A percentile compares a stretch with the other conserved stretches of the same genome.
These are phyloP conservation scores for Arvicanthis niloticus DNA, from an alignment of 2,113 vertebrate species.

Conservation along the genomic window DNA sequence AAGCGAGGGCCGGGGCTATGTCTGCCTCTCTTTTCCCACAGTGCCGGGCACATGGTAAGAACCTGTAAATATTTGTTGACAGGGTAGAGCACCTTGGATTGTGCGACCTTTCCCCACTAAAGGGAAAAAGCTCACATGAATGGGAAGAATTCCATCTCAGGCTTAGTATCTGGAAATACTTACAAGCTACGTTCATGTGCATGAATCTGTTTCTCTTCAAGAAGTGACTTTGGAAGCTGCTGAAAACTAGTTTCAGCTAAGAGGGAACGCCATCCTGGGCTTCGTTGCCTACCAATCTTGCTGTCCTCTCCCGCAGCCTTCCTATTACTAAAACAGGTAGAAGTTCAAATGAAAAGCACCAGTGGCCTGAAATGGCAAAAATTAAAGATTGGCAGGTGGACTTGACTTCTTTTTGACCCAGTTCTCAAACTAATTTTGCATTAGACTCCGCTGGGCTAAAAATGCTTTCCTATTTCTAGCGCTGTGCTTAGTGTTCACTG, in stretches of 20 bases:
- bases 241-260: neutral
- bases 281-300: neutral
- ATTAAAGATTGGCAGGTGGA: conserved; percentile 45
- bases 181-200: neutral
- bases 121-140: neutral
- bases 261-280: neutral
- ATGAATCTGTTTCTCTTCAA: conserved; percentile 17
- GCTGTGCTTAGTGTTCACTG: conserved; percentile 44
- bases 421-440: conserved; percentile 67
- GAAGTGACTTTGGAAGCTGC: conserved; percentile 1
- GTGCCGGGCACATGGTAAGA: neutral
- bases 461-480: conserved; percentile 63
- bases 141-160: neutral
- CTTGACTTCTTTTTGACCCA: conserved; percentile 65
- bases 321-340: neutral
- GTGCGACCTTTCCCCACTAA: neutral
- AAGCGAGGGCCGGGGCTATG: neutral
- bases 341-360: conserved; percentile 51
- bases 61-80: neutral
- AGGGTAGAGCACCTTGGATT: neutral
- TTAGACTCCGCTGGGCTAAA: conserved; percentile 62
- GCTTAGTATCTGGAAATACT: conserved; percentile 35
- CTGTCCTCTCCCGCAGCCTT: neutral
- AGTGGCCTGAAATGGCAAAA: conserved; percentile 23
- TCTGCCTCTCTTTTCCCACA: neutral